Conservation (phyloP, 2,888 invertebrate species). For the Drosophila kokeensis region DNA sequence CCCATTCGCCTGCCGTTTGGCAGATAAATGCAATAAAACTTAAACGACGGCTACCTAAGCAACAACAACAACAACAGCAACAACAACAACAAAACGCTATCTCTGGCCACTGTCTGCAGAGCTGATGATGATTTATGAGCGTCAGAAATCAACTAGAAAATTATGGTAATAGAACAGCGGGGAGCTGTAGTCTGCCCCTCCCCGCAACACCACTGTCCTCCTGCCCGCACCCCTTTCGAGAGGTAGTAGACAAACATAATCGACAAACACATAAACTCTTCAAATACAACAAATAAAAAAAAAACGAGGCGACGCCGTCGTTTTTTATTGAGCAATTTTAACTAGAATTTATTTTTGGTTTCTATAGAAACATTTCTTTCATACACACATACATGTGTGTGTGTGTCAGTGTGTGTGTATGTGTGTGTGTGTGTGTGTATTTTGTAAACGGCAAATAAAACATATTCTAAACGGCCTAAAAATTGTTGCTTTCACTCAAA, state of each 20-base stretch:
- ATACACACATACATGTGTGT: neutral
- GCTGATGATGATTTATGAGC: slow-evolving; percentile 80
- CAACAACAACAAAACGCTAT: slow-evolving; percentile 53
- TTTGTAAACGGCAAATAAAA: slow-evolving; percentile 28
- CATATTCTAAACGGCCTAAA: slow-evolving; percentile 30
- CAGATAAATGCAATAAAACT: slow-evolving; percentile 74
- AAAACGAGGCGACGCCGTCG: slow-evolving; percentile 7
- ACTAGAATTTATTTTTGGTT: slow-evolving; percentile 56
- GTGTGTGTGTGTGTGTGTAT: neutral
- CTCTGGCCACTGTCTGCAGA: slow-evolving; percentile 48
- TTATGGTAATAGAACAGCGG: slow-evolving; percentile 72
- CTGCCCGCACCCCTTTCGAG: neutral
- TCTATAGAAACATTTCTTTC: slow-evolving; percentile 2
- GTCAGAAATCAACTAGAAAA: slow-evolving; percentile 80
- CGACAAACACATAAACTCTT: slow-evolving; percentile 23
- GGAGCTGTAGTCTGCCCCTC: slow-evolving; percentile 12
- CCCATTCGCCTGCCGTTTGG: slow-evolving; percentile 36
- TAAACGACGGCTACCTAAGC: slow-evolving; percentile 70
- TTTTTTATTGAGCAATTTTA: slow-evolving; percentile 65
- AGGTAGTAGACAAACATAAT: slow-evolving; percentile 22
- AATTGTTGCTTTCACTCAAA: slow-evolving; percentile 13
- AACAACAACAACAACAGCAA: slow-evolving; percentile 33
- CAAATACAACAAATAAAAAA: slow-evolving; percentile 19
- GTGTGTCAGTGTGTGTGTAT: neutral
- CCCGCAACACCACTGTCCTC: neutral